Conservation (phyloP, 2,113 vertebrate genomes). For the Sceloporus tristichus region DNA sequence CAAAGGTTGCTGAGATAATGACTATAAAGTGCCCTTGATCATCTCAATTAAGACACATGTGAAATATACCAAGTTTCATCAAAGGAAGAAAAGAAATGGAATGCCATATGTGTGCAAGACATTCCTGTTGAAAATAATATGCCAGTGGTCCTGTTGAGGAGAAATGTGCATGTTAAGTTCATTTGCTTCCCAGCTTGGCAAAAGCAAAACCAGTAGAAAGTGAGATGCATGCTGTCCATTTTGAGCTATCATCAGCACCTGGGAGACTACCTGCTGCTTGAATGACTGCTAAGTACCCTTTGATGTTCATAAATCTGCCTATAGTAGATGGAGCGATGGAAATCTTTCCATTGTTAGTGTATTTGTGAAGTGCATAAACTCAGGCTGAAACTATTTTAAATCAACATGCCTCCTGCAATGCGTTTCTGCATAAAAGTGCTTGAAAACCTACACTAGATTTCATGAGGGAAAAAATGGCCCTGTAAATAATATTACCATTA, state of each 20-base stretch:
- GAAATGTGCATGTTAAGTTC: no score
- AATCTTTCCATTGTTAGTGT: background rate
- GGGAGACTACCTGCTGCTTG: background rate
- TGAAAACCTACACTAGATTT: background rate
- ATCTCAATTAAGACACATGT: background rate
- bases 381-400: background rate
- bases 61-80: background rate
- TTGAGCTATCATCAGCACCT: background rate
- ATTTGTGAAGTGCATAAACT: background rate
- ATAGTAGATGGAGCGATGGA: background rate
- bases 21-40: background rate
- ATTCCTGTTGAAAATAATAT: no score
- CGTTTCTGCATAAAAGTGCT: background rate
- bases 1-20: background rate
- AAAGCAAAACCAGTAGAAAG: background rate
- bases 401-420: background rate
- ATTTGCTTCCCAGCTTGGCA: no score
- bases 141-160: no score
- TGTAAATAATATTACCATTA: background rate
- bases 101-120: no score
- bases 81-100: no score
- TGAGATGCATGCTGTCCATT: background rate
- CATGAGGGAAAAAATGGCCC: background rate
- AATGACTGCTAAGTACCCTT: background rate
- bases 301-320: background rate